Base-by-base conservation (phyloP, 1,140 invertebrate genomes). In the Frieseomelitta varia region DNA sequence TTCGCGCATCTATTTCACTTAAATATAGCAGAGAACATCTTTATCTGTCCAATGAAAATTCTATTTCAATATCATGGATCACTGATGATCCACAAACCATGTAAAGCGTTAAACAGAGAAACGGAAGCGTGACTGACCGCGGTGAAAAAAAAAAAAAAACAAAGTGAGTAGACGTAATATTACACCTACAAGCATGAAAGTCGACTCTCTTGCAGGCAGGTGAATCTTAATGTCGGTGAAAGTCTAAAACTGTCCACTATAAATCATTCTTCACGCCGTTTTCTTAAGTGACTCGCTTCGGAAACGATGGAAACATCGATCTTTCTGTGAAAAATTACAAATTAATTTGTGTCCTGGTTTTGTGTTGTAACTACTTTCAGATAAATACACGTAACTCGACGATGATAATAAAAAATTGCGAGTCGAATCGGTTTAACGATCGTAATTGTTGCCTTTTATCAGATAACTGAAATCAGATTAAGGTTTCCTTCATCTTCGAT, bases 191-290 rank as follows among this genome's bases (percentile, higher is more conserved):
- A 55, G 15, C 39, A 79, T 34, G 75, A 79, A 84, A 84, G 56
- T 47, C 39, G 34, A 79, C 55, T 55, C 65, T 58, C 55, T 58
- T 58, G 47, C 30, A n/a, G 63, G 21, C 47, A 79, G 55, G 71
- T 68, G 75, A 84, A 78, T 71, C 67, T 71, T 53, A 82, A 82
- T 61, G 74, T 61, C 24, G 75, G 81, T 84, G 81, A 84, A 84
- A 84, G 81, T 84, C 4, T 30, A 47, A 19, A 61, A 14, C 56
- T 47, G 63, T 27, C 34, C 53, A 19, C 17, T 34, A 77, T 78
- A 67, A 79, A 84, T 79, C 81, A 61, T 55, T 11, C 55, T 79
- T 53, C 34, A 34, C n/a, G n/a, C 14, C 56, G 17, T 27, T 84
- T 84, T 65, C 81, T 69, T 69, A 61, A 78, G 61, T 30, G 10